A percentile compares a stretch with the other conserved stretches of the same genome.
Conservation (phyloP, 2,113 vertebrate species). For the Sinocyclocheilus maitianheensis region DNA sequence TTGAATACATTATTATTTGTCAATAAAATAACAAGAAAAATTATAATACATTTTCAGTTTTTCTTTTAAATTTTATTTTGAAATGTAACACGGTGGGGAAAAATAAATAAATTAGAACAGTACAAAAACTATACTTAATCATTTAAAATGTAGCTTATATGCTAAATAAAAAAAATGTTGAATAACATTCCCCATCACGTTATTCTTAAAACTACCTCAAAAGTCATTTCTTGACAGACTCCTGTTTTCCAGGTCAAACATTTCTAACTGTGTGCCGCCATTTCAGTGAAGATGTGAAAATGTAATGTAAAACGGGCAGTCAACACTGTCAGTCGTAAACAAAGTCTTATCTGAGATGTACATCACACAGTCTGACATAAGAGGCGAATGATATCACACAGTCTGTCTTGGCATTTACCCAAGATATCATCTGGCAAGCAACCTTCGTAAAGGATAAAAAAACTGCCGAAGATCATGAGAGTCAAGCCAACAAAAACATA, state of each 20-base stretch:
- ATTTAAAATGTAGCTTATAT: not conserved
- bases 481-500: constrained; percentile 36
- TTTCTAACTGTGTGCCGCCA: not conserved
- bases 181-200: not conserved
- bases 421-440: constrained; percentile 18
- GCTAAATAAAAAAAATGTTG: too few species aligned
- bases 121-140: not conserved
- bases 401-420: not conserved
- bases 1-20: too few species aligned
- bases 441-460: not conserved
- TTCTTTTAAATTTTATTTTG: too few species aligned
- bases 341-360: not conserved
- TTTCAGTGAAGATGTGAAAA: not conserved
- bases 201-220: not conserved
- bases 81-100: too few species aligned
- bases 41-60: too few species aligned
- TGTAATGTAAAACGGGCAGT: not conserved
- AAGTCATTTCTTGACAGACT: not conserved
- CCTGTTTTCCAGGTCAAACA: not conserved
- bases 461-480: not conserved
- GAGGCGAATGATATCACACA: not conserved
- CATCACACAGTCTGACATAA: not conserved
- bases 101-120: not conserved
- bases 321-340: not conserved
- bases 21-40: too few species aligned